phyloP scores from a whole-genome alignment of 2,113 vertebrate species.

The Pterophyllum scalare region DNA sequence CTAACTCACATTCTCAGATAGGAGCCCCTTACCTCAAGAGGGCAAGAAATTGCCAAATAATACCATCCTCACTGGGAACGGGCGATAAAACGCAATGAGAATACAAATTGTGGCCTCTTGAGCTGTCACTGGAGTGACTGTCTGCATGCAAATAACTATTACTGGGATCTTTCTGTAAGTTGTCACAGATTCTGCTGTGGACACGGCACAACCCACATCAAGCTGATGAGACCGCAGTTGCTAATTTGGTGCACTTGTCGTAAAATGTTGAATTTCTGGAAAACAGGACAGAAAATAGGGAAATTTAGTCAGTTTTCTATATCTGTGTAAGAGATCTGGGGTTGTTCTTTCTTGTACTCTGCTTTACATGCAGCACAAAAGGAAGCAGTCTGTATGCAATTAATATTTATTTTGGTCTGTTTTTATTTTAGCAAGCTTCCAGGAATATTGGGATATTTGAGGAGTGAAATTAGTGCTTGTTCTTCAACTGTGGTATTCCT shows the following conservation, averaged over 20 bases:
- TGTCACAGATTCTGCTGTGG: background rate
- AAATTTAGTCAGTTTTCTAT: background rate
- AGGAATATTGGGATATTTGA: background rate
- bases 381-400: background rate
- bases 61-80: background rate
- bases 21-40: background rate
- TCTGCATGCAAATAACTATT: background rate
- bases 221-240: background rate
- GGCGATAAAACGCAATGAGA: background rate
- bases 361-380: background rate
- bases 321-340: background rate
- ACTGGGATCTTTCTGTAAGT: background rate
- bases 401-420: background rate
- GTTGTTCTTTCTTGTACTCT: background rate
- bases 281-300: background rate
- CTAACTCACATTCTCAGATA: slow-evolving; percentile 14
- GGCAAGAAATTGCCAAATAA: background rate
- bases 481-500: background rate
- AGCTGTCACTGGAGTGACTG: background rate
- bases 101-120: background rate
- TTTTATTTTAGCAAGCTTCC: slow-evolving; percentile 3
- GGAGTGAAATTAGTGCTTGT: background rate
- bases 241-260: too few relatives aligned
- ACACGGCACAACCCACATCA: background rate
- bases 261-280: background rate